phyloP scores from a whole-genome alignment of 2,797 vertebrate genomes.

The Crossoptilon crossoptilon region DNA sequence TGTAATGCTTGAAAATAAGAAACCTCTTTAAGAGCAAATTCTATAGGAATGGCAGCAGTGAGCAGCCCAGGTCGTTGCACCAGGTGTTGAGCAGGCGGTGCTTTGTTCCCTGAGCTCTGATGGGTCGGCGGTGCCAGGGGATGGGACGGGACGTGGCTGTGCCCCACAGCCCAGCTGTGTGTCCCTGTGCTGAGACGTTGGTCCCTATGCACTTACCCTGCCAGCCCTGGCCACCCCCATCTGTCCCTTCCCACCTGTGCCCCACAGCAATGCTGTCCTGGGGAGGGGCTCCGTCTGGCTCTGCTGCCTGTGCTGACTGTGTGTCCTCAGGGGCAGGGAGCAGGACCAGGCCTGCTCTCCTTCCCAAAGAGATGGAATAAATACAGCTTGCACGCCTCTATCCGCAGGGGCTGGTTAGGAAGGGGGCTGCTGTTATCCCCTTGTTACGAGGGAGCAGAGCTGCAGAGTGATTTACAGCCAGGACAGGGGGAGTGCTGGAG shows the following conservation, averaged over 20 bases:
- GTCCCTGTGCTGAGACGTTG: accelerated
- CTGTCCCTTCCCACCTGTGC: neutral
- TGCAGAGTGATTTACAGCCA: neutral
- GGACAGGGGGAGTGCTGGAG: neutral
- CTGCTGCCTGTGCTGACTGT: neutral
- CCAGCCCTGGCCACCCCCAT: neutral
- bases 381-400: neutral
- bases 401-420: neutral
- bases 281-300: neutral
- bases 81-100: neutral
- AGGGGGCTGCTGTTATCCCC: neutral
- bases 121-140: neutral
- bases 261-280: neutral
- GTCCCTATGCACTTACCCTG: neutral
- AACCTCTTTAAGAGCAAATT: neutral
- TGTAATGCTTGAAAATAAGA: too few species aligned
- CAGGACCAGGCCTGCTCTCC: neutral
- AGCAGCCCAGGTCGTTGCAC: neutral
- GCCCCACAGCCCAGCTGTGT: neutral
- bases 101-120: neutral
- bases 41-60: neutral
- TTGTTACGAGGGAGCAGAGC: neutral
- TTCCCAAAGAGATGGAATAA: neutral
- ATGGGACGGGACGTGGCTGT: neutral
- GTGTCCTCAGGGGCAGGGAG: neutral